A percentile compares a stretch with the other conserved stretches of the same genome.
Conservation (phyloP, 2,797 vertebrate genomes). For the Rhodeus uyekii region DNA sequence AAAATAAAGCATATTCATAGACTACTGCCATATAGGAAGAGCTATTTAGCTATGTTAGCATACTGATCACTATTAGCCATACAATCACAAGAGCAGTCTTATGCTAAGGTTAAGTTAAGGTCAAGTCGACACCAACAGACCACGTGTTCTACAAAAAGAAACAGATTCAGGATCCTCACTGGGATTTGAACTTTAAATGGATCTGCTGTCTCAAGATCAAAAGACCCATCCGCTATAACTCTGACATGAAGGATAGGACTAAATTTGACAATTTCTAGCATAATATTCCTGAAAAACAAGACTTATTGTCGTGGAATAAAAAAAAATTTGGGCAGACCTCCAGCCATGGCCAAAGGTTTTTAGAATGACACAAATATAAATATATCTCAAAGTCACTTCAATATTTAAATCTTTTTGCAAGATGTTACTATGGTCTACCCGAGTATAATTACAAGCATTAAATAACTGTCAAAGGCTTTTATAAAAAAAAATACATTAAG, state of each 20-base stretch:
- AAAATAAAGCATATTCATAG: constrained; percentile 2
- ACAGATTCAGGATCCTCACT: neutral
- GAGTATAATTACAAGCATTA: no score
- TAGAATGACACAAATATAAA: no score
- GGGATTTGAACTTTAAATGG: constrained; percentile 29
- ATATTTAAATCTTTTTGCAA: no score
- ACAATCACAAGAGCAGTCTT: neutral
- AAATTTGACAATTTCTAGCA: neutral
- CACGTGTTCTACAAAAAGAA: neutral
- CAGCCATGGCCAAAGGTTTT: no score
- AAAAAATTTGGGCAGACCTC: neutral
- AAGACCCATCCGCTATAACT: neutral
- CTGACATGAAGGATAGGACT: constrained; percentile 17
- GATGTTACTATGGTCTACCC: no score
- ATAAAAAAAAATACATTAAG: no score
- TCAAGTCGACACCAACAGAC: neutral
- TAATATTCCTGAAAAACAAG: neutral
- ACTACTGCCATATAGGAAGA: neutral
- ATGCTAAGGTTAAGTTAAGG: neutral
- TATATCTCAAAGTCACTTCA: no score
- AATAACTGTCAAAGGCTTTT: no score
- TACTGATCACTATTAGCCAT: neutral
- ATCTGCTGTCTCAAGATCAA: constrained; percentile 22
- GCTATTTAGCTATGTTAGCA: neutral
- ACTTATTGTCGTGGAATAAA: neutral